phyloP scores from a whole-genome alignment of 2,888 invertebrate genomes.

The Pristionchus mayeri region DNA sequence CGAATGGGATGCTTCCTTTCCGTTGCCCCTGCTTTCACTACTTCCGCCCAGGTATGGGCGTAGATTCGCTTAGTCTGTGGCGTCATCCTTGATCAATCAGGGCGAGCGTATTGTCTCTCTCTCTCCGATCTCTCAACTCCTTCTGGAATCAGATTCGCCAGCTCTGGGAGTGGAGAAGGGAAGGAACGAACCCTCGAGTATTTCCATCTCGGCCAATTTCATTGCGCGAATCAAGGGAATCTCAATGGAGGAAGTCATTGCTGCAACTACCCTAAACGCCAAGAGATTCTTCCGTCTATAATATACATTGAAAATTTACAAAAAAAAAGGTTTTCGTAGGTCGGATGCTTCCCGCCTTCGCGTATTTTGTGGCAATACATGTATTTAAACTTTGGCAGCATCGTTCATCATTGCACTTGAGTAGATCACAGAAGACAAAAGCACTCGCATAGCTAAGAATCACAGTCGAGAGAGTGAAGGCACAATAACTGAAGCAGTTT shows the following conservation, averaged over 20 bases:
- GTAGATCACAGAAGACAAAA: constrained; percentile 1
- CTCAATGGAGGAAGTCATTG: not conserved
- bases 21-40: constrained; percentile 38
- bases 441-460: constrained; percentile 9
- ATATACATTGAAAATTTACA: not conserved
- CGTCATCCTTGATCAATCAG: too few relatives aligned
- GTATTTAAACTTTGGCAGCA: not conserved
- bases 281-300: not conserved
- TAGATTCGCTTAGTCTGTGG: not conserved
- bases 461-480: not conserved
- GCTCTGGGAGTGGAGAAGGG: constrained; percentile 46
- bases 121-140: constrained; percentile 33
- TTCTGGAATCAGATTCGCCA: constrained; percentile 49
- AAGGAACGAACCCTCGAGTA: constrained; percentile 40
- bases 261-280: not conserved
- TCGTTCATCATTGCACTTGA: constrained; percentile 9
- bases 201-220: constrained; percentile 30
- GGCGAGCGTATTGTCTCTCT: not conserved
- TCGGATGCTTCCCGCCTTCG: not conserved
- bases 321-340: not conserved
- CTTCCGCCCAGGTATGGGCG: not conserved
- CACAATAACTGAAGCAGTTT: not conserved
- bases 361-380: too few relatives aligned
- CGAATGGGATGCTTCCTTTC: constrained; percentile 24
- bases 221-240: constrained; percentile 17